Base-by-base conservation (phyloP, 2,797 vertebrate genomes). In the Hypotaenidia okinawae region DNA sequence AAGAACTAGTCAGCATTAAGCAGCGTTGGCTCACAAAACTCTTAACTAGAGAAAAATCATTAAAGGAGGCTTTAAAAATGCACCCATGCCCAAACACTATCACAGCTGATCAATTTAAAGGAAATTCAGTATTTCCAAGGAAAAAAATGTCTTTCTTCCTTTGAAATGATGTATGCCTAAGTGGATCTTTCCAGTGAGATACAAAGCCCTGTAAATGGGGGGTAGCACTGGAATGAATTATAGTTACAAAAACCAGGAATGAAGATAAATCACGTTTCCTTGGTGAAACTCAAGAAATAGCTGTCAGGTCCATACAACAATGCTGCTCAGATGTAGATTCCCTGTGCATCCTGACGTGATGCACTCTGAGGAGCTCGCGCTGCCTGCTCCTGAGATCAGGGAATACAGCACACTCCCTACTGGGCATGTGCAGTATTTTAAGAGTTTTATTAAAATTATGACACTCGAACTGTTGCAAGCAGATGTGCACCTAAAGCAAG, bases 251-350 rank as follows among this genome's bases (percentile, higher is more conserved):
- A 89, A 74, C n/a, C n/a, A 24, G 59, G 78, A 85, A 68, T 91
- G 75, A 83, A 94, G 79, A 92, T 74, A 89, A 96, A 92, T 92
- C 64, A 37, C 13, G 32, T 94, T 94, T 95, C 72, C 57, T 72
- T 83, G 49, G 45, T 89, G 77, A 72, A 93, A 91, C 80, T 87
- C 70, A 84, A 74, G 54, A 77, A 81, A 55, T 62, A 86, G 30
- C 64, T 61, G 75, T 41, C 4, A 5, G 32, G 79, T 87, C 49
- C 76, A 24, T 19, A 27, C 24, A n/a, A 24, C 24, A n/a, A 1
- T 21, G 5, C 18, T 83, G 37, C 47, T 77, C 52, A 61, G 80
- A 19, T 41, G 33, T 2, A 54, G 74, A n/a, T 70, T 33, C 54
- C 43, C 15, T 66, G 77, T 32, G 37, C 37, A 37, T 37, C 37